phyloP scores from a whole-genome alignment of 2,888 invertebrate genomes.

The Rhabditoides inermis region DNA sequence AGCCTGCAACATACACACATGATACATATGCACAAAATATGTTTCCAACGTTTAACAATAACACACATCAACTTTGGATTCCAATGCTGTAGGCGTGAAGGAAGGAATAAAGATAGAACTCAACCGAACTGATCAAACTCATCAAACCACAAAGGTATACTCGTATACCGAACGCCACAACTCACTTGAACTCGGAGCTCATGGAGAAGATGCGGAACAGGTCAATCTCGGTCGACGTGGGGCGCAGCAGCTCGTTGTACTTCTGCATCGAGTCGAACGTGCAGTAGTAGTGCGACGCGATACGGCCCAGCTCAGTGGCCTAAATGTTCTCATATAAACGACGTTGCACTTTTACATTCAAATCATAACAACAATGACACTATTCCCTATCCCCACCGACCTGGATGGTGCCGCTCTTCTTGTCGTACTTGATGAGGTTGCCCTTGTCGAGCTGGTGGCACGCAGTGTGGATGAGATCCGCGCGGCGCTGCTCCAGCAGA shows the following conservation, averaged over 20 bases:
- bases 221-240: constrained; percentile 92
- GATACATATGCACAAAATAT: too few species aligned
- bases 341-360: background rate
- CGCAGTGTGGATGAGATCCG: constrained; percentile 90
- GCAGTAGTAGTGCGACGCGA: constrained; percentile 96
- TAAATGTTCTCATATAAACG: constrained; percentile 55
- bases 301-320: constrained; percentile 87
- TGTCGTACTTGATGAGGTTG: constrained; percentile 87
- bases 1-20: too few species aligned
- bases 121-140: too few species aligned
- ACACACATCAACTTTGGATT: too few species aligned
- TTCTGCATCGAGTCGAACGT: constrained; percentile 92
- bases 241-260: constrained; percentile 89
- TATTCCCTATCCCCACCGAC: constrained; percentile 28
- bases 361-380: background rate
- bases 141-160: too few species aligned
- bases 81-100: too few species aligned
- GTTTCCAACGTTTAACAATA: too few species aligned
- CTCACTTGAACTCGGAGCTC: constrained; percentile 88
- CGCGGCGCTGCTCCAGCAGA: constrained; percentile 76
- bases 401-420: constrained; percentile 78
- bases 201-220: constrained; percentile 91
- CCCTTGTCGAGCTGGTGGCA: constrained; percentile 81
- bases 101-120: too few species aligned
- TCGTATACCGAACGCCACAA: too few species aligned